Evolutionary conservation across 2,888 invertebrate species (phyloP).

Genomic region (Cataglyphis rosenhaueri): DNA sequence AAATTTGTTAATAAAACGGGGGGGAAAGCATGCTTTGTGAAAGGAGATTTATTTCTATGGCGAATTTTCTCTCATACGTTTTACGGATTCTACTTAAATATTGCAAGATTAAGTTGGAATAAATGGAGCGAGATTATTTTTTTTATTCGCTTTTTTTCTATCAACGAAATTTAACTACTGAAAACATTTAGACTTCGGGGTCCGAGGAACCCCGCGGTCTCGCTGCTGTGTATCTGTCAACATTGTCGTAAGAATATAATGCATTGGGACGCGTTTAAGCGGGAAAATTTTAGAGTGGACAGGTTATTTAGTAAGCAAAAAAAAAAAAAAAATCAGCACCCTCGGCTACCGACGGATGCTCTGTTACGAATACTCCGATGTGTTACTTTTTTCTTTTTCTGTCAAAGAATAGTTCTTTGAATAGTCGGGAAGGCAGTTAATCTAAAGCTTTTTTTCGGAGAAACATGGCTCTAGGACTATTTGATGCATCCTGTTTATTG

Average conservation of each 20-base stretch:
- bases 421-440: background rate
- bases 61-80: background rate
- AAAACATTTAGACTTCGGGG: constrained; percentile 31
- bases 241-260: constrained; percentile 66
- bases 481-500: background rate
- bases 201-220: constrained; percentile 67
- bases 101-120: background rate
- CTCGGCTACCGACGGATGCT: constrained; percentile 20
- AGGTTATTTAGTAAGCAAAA: constrained; percentile 61
- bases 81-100: background rate
- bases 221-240: constrained; percentile 70
- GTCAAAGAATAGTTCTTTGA: background rate
- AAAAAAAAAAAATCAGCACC: constrained; percentile 66
- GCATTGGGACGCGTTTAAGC: constrained; percentile 60
- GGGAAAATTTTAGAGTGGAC: constrained; percentile 42
- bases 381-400: background rate
- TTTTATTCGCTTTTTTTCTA: background rate
- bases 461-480: background rate
- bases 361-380: background rate
- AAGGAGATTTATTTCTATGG: background rate
- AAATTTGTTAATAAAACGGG: background rate
- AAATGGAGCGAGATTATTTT: background rate
- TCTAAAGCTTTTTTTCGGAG: background rate
- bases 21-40: background rate
- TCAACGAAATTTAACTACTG: constrained; percentile 52